Percentiles rank a stretch among this genome's conserved stretches.
phyloP scores from a whole-genome alignment of 2,113 vertebrate genomes.

The Amblyornis subalaris region DNA sequence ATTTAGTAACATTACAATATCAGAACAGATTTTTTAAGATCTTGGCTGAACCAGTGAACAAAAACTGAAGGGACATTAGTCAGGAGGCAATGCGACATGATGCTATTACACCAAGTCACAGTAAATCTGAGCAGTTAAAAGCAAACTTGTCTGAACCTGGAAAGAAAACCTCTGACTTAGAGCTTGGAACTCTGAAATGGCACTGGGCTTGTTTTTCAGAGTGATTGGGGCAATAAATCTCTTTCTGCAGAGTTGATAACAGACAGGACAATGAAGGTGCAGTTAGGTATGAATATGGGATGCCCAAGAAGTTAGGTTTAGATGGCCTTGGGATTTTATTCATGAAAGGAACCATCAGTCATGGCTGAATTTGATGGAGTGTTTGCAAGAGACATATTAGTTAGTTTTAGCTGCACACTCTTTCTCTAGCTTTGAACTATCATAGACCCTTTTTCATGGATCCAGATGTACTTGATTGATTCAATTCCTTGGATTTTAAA shows the following conservation, averaged over 20 bases:
- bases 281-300: background rate
- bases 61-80: background rate
- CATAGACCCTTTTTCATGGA: background rate
- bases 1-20: background rate
- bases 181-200: background rate
- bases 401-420: background rate
- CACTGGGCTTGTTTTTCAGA: background rate
- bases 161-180: background rate
- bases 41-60: background rate
- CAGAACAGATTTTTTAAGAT: background rate
- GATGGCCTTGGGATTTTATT: background rate
- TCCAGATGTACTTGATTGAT: background rate
- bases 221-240: background rate
- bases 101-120: background rate
- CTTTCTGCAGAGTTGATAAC: background rate
- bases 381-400: background rate
- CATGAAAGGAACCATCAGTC: background rate
- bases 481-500: background rate
- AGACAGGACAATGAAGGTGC: background rate
- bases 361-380: background rate
- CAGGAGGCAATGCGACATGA: background rate
- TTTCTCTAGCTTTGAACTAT: background rate
- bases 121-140: slow-evolving; percentile 1
- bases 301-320: background rate
- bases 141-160: background rate